Evolutionary conservation across 2,888 invertebrate genomes (phyloP).

Genomic region (Tenthredo distinguenda): DNA sequence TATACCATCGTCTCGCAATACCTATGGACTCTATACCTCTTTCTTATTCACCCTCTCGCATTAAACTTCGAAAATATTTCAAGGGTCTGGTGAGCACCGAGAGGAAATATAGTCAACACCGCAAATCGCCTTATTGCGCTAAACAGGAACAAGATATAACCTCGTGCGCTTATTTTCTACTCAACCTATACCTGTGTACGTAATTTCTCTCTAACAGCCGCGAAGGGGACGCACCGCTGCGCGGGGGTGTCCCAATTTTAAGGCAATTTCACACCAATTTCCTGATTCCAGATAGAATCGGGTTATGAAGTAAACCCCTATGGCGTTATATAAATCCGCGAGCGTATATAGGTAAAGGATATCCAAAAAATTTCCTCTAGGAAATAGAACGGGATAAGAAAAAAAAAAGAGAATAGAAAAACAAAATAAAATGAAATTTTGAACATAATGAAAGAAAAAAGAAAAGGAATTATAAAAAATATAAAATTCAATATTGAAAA

Average conservation of each 20-base stretch:
- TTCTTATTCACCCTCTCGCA: background rate
- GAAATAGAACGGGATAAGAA: background rate
- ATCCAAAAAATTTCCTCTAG: background rate
- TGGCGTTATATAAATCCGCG: background rate
- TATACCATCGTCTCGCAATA: background rate
- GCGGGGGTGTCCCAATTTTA: constrained; percentile 67
- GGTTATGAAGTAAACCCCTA: background rate
- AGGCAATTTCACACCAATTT: constrained; percentile 75
- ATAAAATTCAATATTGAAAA: background rate
- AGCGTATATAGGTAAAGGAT: background rate
- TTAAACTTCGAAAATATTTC: background rate
- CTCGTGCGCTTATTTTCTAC: background rate
- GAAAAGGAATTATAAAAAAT: too few relatives aligned
- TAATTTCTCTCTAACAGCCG: background rate
- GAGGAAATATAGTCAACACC: constrained; percentile 14
- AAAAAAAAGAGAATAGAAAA: background rate
- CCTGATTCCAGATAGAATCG: constrained; percentile 63
- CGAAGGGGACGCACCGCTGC: constrained; percentile 36
- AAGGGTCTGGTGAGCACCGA: constrained; percentile 1
- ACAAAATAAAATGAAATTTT: background rate
- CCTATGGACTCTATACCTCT: background rate
- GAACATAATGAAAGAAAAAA: background rate
- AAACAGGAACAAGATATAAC: background rate
- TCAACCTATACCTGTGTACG: background rate
- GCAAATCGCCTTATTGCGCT: background rate